Base-by-base conservation (phyloP, 2,888 invertebrate genomes). In the Trichogramma evanescens region DNA sequence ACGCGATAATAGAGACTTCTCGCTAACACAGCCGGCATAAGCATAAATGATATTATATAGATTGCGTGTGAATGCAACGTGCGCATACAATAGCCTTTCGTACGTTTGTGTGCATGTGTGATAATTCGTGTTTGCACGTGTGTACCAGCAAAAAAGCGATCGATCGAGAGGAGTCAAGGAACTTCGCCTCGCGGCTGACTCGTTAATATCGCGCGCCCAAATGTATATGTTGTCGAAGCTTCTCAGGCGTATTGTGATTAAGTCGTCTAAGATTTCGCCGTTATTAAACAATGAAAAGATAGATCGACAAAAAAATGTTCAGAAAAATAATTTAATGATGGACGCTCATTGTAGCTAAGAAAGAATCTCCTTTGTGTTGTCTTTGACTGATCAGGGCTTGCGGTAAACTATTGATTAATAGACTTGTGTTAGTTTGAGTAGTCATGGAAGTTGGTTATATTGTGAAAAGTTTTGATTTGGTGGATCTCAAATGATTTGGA, bases 11-110 rank as follows among this genome's bases (percentile, higher is more conserved):
- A 62, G 58, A 64, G 64, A 58, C 56, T 56, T 62, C 51, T 26
- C 59, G 6, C 46, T 44, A 43, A 46, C 69, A 67, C 26, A 64
- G 46, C 64, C 62, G 62, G 62, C 54, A 58, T 64, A 65, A 66
- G 66, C 65, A 68, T 71, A 72, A 74, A 73, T 73, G 68, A 66
- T 59, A 71, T 72, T 72, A 72, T 66, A 62, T 50, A 62, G 59
- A 63, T 56, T 13, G 50, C 42, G 13, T 9, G 54, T 55, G n/a
- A 6, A 44, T 8, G 67, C 66, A 65, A 26, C 59, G 69, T 64
- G 64, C 65, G 63, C 64, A 67, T 67, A 74, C 73, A 74, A 75
- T 73, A 67, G 74, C 56, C 70, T 70, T 74, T 75, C 74, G 74
- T 74, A 67, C 66, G 58, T 61, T 43, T 42, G 7, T 4, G 13